Conservation (phyloP, 2,888 invertebrate genomes). For the Elegia similella region DNA sequence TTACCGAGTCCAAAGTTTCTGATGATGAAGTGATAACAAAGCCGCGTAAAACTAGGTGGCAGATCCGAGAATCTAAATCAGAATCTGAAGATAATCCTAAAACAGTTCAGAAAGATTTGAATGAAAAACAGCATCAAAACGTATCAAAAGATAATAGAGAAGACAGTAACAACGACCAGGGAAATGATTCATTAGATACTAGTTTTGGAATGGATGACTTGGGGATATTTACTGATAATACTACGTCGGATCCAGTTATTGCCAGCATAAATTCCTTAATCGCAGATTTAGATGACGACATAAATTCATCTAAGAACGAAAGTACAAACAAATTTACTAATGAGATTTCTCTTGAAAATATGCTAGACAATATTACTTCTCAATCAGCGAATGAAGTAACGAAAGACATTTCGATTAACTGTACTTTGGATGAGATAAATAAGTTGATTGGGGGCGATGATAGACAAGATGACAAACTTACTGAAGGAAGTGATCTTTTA, state of each 20-base stretch:
- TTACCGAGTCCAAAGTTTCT: conserved; percentile 17
- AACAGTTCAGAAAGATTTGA: neutral
- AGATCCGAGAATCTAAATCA: conserved; percentile 39
- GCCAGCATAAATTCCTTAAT: conserved; percentile 65
- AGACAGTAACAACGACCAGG: conserved; percentile 9
- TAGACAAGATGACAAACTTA: conserved; percentile 20
- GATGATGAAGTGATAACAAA: conserved; percentile 25
- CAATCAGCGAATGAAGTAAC: conserved; percentile 24
- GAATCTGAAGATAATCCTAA: conserved; percentile 19
- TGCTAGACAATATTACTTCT: conserved; percentile 46
- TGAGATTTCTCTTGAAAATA: conserved; percentile 51
- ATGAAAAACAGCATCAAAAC: neutral
- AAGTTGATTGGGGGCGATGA: conserved; percentile 38
- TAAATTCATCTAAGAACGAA: conserved; percentile 45
- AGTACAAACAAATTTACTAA: conserved; percentile 44
- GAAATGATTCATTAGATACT: conserved; percentile 30
- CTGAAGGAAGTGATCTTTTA: conserved; percentile 1
- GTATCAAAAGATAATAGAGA: neutral
- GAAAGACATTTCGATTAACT: conserved; percentile 26
- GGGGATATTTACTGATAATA: conserved; percentile 62
- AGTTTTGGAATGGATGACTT: conserved; percentile 57
- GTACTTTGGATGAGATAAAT: conserved; percentile 32
- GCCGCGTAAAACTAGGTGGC: conserved; percentile 40
- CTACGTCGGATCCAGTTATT: conserved; percentile 53
- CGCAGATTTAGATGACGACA: conserved; percentile 60